Base-by-base conservation (phyloP, 1,140 invertebrate genomes). In the Platyscapa corneri region DNA sequence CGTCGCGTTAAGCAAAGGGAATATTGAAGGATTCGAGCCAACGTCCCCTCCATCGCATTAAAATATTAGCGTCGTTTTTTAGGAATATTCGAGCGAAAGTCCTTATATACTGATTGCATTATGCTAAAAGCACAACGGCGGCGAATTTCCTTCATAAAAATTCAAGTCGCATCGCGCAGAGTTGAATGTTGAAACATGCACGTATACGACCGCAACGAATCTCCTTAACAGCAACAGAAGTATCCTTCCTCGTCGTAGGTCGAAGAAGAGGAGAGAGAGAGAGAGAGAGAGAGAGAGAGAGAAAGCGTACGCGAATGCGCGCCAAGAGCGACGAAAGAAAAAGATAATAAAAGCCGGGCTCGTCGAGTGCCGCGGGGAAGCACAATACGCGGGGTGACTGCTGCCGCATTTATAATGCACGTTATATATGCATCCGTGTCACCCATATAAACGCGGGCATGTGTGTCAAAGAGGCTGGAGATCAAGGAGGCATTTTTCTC, bases 391-490 rank as follows among this genome's bases (percentile, higher is more conserved):
- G 86, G 87, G 87, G 86, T 91, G 91, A 92, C 91, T 91, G 89
- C 90, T 85, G 87, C 85, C 87, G 89, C 89, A 90, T 91, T 91
- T 90, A 92, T 92, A 92, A 91, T 91, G 88, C 87, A 88, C 86
- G 88, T 30, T 70, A 53, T 70, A 72, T 81, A 53, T 64, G 79
- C 46, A 81, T 37, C 65, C 39, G 79, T 74, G 70, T 72, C 79
- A 81, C 79, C 37, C 79, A 70, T 81, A 34, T 70, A 81, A 12
- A 72, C 70, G 37, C 70, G 7, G 70, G 39, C 70, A 74, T 74
- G 70, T 74, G 37, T 74, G 70, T 14, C 70, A 42, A 42, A 74
- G 70, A 37, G 5, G 46, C 75, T 53, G 16, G 46, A 49, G 42
- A 81, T 37, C 65, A n/a, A 39, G 37, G 30, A 12, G 5, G 18